phyloP scores from a whole-genome alignment of 2,797 vertebrate genomes.

The Sternarchorhynchus goeldii region DNA sequence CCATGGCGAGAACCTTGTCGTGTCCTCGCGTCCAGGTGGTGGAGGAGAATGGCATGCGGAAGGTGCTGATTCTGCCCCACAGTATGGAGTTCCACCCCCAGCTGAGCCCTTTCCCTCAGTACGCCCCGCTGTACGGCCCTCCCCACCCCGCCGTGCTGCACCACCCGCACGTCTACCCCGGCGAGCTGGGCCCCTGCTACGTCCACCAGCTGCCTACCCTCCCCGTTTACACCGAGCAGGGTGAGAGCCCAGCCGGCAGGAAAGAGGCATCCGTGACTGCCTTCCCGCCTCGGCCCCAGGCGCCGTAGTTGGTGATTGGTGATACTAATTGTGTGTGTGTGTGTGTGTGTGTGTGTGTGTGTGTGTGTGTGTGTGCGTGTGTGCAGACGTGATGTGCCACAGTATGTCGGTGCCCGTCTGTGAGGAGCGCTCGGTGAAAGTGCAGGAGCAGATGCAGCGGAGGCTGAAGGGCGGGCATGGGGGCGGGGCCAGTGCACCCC shows the following conservation, averaged over 20 bases:
- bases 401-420: slow-evolving; percentile 61
- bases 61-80: slow-evolving; percentile 79
- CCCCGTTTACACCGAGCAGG: slow-evolving; percentile 75
- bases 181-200: slow-evolving; percentile 72
- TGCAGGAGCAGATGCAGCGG: slow-evolving; percentile 77
- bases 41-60: slow-evolving; percentile 81
- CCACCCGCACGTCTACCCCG: slow-evolving; percentile 71
- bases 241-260: slow-evolving; percentile 57
- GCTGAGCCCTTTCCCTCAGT: slow-evolving; percentile 70
- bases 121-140: slow-evolving; percentile 70
- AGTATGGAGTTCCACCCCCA: slow-evolving; percentile 74
- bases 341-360: slow-evolving; percentile 13
- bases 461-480: slow-evolving; percentile 74
- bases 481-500: slow-evolving; percentile 58
- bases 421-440: slow-evolving; percentile 75
- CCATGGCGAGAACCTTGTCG: background rate
- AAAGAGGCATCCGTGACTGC: no score
- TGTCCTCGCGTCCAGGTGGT: slow-evolving; percentile 70
- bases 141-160: slow-evolving; percentile 68
- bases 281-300: background rate
- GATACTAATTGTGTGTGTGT: background rate
- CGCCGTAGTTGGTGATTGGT: background rate
- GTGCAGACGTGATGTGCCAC: slow-evolving; percentile 47
- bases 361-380: background rate
- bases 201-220: slow-evolving; percentile 68